phyloP scores from a whole-genome alignment of 2,797 vertebrate species.

The Selene dorsalis region DNA sequence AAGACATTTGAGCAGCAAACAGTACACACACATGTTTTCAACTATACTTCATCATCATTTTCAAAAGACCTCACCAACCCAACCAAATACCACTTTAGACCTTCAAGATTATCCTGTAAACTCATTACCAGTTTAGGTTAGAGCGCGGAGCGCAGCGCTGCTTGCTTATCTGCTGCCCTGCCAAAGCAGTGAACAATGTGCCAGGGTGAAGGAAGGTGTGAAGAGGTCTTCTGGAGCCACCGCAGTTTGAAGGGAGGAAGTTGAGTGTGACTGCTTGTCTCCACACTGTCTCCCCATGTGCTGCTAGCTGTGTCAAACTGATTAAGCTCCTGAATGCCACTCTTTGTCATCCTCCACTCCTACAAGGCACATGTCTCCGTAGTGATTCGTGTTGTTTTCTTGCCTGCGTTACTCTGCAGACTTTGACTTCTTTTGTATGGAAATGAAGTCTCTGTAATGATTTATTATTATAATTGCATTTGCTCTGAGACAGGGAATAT shows the following conservation, averaged over 20 bases:
- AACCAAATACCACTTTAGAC: constrained; percentile 60
- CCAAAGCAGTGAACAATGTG: constrained; percentile 51
- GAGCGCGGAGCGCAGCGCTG: constrained; percentile 47
- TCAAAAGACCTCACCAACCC: constrained; percentile 15
- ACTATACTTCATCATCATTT: not conserved
- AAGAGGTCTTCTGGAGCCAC: constrained; percentile 48
- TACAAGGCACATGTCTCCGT: constrained; percentile 40
- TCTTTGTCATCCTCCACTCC: constrained; percentile 59
- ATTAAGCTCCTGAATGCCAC: constrained; percentile 66
- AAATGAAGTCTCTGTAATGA: constrained; percentile 13
- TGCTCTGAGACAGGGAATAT: not conserved
- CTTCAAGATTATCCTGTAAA: constrained; percentile 70
- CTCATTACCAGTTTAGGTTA: constrained; percentile 63
- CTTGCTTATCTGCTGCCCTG: constrained; percentile 48
- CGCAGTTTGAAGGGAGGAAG: constrained; percentile 49
- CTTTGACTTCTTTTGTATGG: constrained; percentile 6
- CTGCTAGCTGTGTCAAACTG: constrained; percentile 54
- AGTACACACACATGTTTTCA: not conserved
- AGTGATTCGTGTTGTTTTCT: constrained; percentile 49
- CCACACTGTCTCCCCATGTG: constrained; percentile 43
- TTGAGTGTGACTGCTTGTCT: constrained; percentile 65
- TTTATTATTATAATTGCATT: not conserved
- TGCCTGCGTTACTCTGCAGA: constrained; percentile 11
- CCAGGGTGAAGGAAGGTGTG: constrained; percentile 54
- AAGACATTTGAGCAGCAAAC: not conserved